These are phyloP conservation scores for Crotalus viridis DNA, from an alignment of 2,113 vertebrate species.

Conservation along the genomic window DNA sequence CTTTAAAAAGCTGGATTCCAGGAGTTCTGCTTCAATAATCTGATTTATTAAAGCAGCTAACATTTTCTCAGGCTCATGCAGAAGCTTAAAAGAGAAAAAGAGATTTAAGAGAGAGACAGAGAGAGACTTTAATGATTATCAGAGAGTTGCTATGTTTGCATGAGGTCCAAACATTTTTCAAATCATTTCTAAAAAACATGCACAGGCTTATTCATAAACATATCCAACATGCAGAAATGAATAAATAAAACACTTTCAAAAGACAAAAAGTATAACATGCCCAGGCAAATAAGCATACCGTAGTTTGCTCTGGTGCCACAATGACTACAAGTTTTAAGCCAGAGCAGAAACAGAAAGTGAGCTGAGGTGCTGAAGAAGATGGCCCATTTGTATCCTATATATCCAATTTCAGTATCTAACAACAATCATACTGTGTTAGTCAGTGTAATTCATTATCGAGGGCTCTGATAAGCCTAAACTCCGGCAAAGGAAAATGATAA, in stretches of 20 bases:
- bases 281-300: not conserved
- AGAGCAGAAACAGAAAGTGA: not conserved
- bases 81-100: not conserved
- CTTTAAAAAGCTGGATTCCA: not conserved
- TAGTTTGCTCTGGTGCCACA: not conserved
- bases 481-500: not conserved
- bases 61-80: not conserved
- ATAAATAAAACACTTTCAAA: not conserved
- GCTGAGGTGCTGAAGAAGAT: not conserved
- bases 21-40: not conserved
- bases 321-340: not conserved
- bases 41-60: not conserved
- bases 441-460: not conserved
- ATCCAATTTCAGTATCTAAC: not conserved
- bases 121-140: not conserved
- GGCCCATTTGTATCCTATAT: not conserved
- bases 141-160: not conserved
- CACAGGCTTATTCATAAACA: not conserved
- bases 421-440: not conserved
- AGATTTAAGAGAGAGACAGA: not conserved
- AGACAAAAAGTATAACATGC: not conserved
- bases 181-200: not conserved
- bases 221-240: not conserved
- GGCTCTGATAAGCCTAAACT: not conserved
- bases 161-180: not conserved